A percentile compares a stretch with the other conserved stretches of the same genome.
These are phyloP conservation scores for Drosophila ochracea DNA, from an alignment of 2,888 invertebrate genomes.

Conservation along the genomic window DNA sequence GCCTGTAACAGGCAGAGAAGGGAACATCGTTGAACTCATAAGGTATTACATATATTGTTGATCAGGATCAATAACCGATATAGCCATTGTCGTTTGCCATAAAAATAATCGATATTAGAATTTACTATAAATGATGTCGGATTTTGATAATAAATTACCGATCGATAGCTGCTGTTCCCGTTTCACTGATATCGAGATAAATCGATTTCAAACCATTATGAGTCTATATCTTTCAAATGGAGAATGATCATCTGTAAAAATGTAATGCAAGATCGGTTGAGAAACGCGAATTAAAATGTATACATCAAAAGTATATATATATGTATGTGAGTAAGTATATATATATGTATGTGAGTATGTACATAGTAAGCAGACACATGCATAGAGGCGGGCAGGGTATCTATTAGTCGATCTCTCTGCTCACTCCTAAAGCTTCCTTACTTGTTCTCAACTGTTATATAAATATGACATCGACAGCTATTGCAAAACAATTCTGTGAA, in stretches of 20 bases:
- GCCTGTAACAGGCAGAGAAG: not conserved
- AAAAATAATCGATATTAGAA: not conserved
- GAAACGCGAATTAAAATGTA: not conserved
- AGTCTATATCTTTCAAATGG: not conserved
- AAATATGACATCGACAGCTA: slow-evolving; percentile 19
- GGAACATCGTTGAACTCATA: not conserved
- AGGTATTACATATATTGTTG: not conserved
- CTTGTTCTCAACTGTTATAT: slow-evolving; percentile 20
- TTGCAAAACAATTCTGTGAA: slow-evolving; percentile 60
- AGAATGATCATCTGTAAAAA: not conserved
- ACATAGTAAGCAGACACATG: not conserved
- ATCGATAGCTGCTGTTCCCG: not conserved
- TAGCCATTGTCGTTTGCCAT: not conserved
- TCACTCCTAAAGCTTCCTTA: not conserved
- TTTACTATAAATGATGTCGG: not conserved
- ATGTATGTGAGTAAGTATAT: not conserved
- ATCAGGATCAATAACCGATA: not conserved
- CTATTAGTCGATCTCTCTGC: not conserved
- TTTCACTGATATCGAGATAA: not conserved
- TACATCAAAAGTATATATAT: not conserved
- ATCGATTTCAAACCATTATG: not conserved
- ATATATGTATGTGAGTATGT: not conserved
- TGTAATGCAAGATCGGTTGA: not conserved
- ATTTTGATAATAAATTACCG: not conserved
- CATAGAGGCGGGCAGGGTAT: not conserved